Conservation (phyloP, 2,113 vertebrate genomes). For the Parus major region DNA sequence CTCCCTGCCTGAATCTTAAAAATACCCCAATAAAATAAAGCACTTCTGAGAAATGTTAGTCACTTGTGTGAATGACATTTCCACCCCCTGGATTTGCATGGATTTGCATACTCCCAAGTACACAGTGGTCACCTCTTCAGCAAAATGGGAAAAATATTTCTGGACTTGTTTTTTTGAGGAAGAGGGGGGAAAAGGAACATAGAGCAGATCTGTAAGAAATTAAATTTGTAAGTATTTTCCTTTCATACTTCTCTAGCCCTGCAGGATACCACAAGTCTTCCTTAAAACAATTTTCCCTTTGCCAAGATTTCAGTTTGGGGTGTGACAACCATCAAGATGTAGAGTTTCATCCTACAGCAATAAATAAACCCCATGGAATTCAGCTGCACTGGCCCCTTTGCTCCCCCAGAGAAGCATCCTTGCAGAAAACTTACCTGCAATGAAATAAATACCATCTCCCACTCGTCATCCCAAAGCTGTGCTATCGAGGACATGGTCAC, state of each 20-base stretch:
- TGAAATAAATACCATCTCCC: conserved; percentile 90
- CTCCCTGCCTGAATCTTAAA: neutral
- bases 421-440: conserved; percentile 79
- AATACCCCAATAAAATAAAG: neutral
- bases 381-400: neutral
- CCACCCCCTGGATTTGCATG: neutral
- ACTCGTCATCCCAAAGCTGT: conserved; percentile 91
- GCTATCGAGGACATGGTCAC: conserved; percentile 88
- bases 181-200: neutral
- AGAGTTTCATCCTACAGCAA: neutral
- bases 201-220: neutral
- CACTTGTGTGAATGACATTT: neutral
- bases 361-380: neutral
- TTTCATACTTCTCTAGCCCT: neutral
- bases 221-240: neutral
- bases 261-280: neutral
- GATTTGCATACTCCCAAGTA: neutral
- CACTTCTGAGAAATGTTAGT: neutral
- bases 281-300: neutral
- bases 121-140: neutral
- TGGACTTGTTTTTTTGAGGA: neutral
- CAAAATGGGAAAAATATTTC: neutral
- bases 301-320: neutral
- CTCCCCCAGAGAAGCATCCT: neutral
- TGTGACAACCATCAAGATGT: neutral